phyloP scores from a whole-genome alignment of 2,888 invertebrate species.

The Phyto melanocephala region DNA sequence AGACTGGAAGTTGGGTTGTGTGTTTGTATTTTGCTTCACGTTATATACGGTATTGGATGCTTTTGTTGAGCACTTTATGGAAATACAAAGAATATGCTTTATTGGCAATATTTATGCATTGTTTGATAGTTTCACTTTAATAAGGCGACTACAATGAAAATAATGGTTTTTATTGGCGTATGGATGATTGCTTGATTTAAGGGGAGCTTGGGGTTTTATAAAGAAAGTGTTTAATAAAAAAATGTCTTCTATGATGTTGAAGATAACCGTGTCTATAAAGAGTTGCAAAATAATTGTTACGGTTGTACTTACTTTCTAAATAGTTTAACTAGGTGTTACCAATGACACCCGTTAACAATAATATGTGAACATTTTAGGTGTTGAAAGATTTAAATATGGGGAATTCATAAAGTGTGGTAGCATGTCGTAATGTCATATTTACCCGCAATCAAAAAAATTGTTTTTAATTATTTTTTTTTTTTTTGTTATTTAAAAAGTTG shows the following conservation, averaged over 20 bases:
- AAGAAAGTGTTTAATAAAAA: slow-evolving; percentile 4
- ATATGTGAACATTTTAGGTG: no score
- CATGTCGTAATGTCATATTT: no score
- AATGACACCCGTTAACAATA: no score
- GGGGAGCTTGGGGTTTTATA: background rate
- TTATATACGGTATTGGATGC: slow-evolving; percentile 65
- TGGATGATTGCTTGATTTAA: background rate
- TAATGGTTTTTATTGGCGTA: background rate
- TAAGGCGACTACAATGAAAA: slow-evolving; percentile 25
- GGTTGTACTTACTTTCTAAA: no score
- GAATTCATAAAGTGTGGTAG: no score
- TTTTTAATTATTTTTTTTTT: no score
- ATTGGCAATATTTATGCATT: slow-evolving; percentile 77
- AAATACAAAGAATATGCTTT: slow-evolving; percentile 77
- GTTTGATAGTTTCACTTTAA: slow-evolving; percentile 58
- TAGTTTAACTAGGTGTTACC: no score
- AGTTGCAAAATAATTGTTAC: no score
- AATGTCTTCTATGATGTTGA: background rate
- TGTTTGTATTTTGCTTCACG: slow-evolving; percentile 15
- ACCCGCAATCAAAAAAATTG: no score
- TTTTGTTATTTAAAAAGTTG: no score
- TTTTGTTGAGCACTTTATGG: slow-evolving; percentile 74
- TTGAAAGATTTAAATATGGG: no score
- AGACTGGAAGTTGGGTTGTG: background rate
- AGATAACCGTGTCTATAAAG: background rate